These are phyloP conservation scores for Atopsyche davidsoni DNA, from an alignment of 1,140 invertebrate species.

Conservation along the genomic window DNA sequence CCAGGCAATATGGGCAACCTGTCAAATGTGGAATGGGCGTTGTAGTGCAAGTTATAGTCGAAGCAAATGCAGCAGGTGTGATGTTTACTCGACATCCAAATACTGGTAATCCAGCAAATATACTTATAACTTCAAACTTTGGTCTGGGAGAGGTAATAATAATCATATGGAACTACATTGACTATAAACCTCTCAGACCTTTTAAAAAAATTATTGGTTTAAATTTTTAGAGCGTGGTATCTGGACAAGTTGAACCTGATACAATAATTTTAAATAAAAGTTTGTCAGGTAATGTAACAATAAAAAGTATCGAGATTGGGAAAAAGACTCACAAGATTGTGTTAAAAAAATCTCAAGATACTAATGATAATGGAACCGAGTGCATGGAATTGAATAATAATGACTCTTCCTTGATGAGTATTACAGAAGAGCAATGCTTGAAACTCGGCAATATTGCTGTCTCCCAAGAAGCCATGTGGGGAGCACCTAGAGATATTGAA, in stretches of 20 bases:
- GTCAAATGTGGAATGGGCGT: conserved; percentile 66
- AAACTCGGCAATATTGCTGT: conserved; percentile 52
- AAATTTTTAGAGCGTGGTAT: conserved; percentile 65
- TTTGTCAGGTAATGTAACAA: conserved; percentile 41
- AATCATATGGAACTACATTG: conserved; percentile 2
- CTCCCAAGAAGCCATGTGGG: conserved; percentile 58
- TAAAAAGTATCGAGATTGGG: conserved; percentile 49
- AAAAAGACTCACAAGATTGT: conserved; percentile 52
- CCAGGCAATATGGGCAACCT: conserved; percentile 55
- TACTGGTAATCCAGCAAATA: conserved; percentile 56
- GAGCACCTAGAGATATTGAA: conserved; percentile 67
- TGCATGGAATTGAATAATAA: conserved; percentile 37
- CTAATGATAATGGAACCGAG: conserved; percentile 33
- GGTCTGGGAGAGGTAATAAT: conserved; percentile 68
- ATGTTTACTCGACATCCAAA: conserved; percentile 74
- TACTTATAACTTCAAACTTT: conserved; percentile 73
- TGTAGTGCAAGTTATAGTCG: conserved; percentile 74
- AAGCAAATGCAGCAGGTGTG: conserved; percentile 66
- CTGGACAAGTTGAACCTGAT: conserved; percentile 67
- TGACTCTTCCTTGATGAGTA: conserved; percentile 43
- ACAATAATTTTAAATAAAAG: conserved; percentile 55
- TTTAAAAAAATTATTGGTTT: neutral
- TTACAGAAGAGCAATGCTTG: conserved; percentile 48
- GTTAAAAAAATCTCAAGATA: conserved; percentile 29
- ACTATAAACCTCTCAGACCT: neutral